Percentiles rank a stretch among this genome's conserved stretches.
phyloP scores from a whole-genome alignment of 2,113 vertebrate genomes.

The Fregetta grallaria region DNA sequence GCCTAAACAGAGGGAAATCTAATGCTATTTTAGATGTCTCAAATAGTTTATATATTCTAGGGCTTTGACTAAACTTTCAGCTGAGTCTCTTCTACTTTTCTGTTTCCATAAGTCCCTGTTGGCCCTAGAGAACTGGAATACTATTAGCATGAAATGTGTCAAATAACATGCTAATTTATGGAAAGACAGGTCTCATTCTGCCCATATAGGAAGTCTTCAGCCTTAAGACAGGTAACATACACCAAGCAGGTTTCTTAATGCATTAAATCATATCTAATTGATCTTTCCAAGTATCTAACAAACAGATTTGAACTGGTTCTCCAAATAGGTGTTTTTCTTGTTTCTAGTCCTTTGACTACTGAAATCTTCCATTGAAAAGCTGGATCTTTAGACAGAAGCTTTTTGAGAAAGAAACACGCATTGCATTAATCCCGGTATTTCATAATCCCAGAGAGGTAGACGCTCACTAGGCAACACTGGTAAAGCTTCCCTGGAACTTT shows the following conservation, averaged over 20 bases:
- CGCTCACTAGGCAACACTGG: neutral
- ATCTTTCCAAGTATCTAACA: neutral
- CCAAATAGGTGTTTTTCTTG: neutral
- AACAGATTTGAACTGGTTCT: neutral
- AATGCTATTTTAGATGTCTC: neutral
- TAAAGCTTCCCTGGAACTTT: neutral
- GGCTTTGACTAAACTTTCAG: neutral
- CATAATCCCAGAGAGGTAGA: neutral
- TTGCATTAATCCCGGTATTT: neutral
- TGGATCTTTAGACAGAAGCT: neutral
- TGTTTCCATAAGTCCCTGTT: neutral
- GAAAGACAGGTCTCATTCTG: neutral
- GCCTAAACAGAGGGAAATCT: neutral
- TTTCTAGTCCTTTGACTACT: neutral
- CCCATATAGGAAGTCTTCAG: neutral
- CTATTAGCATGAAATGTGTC: neutral
- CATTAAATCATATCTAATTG: neutral
- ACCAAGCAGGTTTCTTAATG: neutral
- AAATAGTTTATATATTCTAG: neutral
- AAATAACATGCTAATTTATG: neutral
- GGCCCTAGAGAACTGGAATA: neutral
- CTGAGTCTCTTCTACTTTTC: neutral
- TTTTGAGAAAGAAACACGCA: neutral
- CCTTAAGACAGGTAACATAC: neutral
- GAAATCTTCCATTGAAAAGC: neutral